Percentiles rank a stretch among this genome's conserved stretches.
Conservation (phyloP, 2,797 vertebrate species). For the Sphenopsis melanotis region DNA sequence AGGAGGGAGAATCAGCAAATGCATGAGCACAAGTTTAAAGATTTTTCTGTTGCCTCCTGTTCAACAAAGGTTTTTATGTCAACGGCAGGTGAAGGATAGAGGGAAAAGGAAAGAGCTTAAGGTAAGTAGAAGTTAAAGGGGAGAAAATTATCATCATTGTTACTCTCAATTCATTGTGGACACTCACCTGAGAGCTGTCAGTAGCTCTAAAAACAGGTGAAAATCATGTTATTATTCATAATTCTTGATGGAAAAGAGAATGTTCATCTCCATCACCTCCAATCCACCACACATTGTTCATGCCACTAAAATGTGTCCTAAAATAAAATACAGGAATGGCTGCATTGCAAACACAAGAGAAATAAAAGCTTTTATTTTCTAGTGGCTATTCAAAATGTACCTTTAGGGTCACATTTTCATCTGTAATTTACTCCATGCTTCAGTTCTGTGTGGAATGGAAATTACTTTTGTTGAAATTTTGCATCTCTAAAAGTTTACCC, state of each 20-base stretch:
- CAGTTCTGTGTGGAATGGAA: background rate
- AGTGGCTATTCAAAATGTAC: background rate
- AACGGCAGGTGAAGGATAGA: background rate
- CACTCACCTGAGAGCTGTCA: background rate
- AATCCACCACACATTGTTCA: background rate
- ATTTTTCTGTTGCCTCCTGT: background rate
- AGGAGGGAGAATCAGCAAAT: background rate
- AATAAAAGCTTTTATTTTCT: background rate
- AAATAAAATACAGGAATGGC: background rate
- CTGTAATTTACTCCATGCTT: background rate
- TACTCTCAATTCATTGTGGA: background rate
- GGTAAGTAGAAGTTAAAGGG: background rate
- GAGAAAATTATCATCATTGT: background rate
- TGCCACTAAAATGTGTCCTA: background rate
- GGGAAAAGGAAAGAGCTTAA: background rate
- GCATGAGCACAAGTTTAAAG: background rate
- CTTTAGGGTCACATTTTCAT: background rate
- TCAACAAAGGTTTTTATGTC: background rate
- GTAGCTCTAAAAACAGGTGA: background rate
- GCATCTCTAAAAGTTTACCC: background rate
- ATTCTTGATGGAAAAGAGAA: background rate
- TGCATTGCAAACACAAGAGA: background rate
- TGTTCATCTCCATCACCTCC: background rate
- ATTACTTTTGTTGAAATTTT: background rate
- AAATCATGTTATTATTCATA: background rate